Base-by-base conservation (phyloP, 2,888 invertebrate genomes). In the Cerceris rybyensis region DNA sequence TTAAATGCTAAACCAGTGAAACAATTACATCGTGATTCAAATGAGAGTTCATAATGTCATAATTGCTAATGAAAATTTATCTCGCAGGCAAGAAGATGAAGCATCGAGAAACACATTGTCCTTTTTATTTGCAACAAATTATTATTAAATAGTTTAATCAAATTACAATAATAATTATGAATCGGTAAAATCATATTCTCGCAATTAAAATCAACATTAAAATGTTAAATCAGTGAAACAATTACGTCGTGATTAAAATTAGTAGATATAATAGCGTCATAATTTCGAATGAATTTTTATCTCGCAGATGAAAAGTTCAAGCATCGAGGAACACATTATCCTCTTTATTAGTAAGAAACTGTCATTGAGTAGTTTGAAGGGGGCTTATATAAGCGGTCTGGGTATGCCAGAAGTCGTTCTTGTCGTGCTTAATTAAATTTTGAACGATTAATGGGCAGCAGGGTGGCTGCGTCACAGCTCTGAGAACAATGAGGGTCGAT, bases 351-450 rank as follows among this genome's bases (percentile, higher is more conserved):
- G 41, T 7, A 6, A n/a, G 8, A 7, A 42, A 7, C 58, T 28
- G 39, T 63, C 63, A 46, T 52, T 42, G 49, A 14, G 16, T 7
- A 14, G 17, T 49, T 55, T 2, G 59, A n/a, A 11, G 39, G 46
- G 28, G 41, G 28, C 54, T 63, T 66, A 17, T 63, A 54, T 57
- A 64, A 28, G 64, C 17, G 52, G 69, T 65, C 55, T 49, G 50
- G 41, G 41, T 60, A 67, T 55, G 67, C 52, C 65, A 64, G 57
- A 50, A 68, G 60, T 65, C 70, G 71, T 71, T 66, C 63, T 67
- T 65, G 73, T 72, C 76, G 72, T 70, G 82, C 86, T 88, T 89
- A 87, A 89, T 89, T 89, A 87, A 88, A 89, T 89, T 89, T 89
- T 71, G 58, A 80, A 78, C 86, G 88, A 88, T 89, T 88, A 88